Base-by-base conservation (phyloP, 1,140 invertebrate species). In the Meloidogyne chitwoodi region DNA sequence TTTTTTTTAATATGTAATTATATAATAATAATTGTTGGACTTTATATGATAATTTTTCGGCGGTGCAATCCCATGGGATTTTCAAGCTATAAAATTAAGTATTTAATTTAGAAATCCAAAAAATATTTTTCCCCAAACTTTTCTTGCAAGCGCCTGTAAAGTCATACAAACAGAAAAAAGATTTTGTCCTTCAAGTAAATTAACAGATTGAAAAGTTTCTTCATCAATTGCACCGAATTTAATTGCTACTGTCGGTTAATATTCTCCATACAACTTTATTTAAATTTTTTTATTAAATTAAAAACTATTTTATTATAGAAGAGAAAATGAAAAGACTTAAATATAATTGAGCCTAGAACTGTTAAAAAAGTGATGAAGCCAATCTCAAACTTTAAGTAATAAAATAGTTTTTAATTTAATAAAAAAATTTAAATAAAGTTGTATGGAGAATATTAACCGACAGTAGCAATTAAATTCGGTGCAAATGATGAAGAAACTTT, bases 371-470 rank as follows among this genome's bases (percentile, higher is more conserved):
- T 94, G 74, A 94, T 94, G 88, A 91, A 91, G 66, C 85, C 88
- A 0, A 88, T 87, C 81, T 93, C 94, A 92, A 93, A 94, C 11
- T 95, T 95, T 89, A 77, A 95, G 95, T 83, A 91, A 6, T 96
- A 97, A 19, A n/a, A n/a, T n/a, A n/a, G n/a, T n/a, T n/a, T n/a
- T 34, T 19, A 27, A 31, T 74, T 68, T 27, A 14, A 62, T 14
- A 2, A 24, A 16, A 70, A 27, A 26, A n/a, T n/a, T n/a, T n/a
- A n/a, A 5, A 88, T 89, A 97, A 73, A 92, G 92, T 85, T 95
- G 94, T 87, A 98, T 98, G 95, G 95, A 98, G 89, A 98, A 98
- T 87, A 98, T 98, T 78, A 95, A 96, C 84, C 91, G 91, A 10
- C 92, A 81, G 71, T 91, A 91, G 85, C 83, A 91, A 92, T 19